Conservation (phyloP, 2,113 vertebrate species). For the Conger conger region DNA sequence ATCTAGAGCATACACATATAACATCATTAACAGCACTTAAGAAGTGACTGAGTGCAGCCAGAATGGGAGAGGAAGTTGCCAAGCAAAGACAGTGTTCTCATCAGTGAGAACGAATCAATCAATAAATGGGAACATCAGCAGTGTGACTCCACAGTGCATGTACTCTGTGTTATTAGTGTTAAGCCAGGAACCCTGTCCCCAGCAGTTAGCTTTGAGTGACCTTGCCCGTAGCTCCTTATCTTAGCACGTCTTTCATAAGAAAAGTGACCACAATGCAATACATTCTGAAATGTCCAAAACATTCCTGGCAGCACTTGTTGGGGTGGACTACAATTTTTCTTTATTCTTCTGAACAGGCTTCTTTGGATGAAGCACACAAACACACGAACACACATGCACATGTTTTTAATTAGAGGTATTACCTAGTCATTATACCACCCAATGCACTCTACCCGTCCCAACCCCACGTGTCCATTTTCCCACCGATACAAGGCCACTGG, state of each 20-base stretch:
- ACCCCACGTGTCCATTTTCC: not conserved
- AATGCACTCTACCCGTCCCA: not conserved
- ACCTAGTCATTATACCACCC: not conserved
- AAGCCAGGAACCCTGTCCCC: not conserved
- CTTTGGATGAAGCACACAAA: not conserved
- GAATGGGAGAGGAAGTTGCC: not conserved
- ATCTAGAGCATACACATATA: not conserved
- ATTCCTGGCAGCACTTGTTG: not conserved
- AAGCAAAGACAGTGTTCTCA: not conserved
- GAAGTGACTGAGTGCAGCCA: not conserved
- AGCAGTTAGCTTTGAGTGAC: not conserved
- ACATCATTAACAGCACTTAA: not conserved
- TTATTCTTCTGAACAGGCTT: not conserved
- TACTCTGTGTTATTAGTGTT: not conserved
- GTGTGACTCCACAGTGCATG: not conserved
- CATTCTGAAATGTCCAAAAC: not conserved
- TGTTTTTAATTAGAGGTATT: not conserved
- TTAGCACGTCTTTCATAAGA: not conserved
- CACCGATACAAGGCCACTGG: not conserved
- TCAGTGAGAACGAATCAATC: not conserved
- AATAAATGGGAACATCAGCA: not conserved
- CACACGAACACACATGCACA: not conserved
- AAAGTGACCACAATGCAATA: conserved; percentile 9
- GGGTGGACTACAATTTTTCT: not conserved
- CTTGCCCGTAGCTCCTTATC: not conserved